These are phyloP conservation scores for Microctonus aethiopoides DNA, from an alignment of 2,888 invertebrate species.

Conservation along the genomic window DNA sequence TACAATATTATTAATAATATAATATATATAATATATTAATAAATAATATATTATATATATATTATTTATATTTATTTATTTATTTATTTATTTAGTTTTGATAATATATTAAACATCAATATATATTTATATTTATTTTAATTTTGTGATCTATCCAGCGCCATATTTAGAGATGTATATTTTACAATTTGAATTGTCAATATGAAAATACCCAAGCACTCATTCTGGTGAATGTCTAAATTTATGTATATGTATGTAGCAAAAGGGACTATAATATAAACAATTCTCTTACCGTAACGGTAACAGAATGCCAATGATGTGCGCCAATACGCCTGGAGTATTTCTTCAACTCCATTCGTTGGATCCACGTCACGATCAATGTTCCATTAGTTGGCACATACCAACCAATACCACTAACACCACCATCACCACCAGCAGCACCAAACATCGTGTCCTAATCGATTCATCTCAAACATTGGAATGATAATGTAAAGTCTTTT, in stretches of 20 bases:
- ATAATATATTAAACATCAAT: too few relatives aligned
- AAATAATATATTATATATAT: too few relatives aligned
- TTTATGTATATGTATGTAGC: neutral
- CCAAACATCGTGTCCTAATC: neutral
- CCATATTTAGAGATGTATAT: neutral
- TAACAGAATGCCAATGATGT: conserved; percentile 10
- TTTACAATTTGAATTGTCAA: neutral
- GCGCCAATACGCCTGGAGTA: neutral
- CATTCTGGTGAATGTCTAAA: too few relatives aligned
- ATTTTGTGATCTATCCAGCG: too few relatives aligned
- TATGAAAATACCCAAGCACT: neutral
- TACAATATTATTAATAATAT: too few relatives aligned
- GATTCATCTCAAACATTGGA: conserved; percentile 4
- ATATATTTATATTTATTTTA: too few relatives aligned
- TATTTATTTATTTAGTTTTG: too few relatives aligned
- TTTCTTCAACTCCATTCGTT: conserved; percentile 4
- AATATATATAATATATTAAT: too few relatives aligned
- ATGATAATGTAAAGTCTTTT: neutral
- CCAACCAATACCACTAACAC: neutral
- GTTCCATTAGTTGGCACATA: conserved; percentile 26
- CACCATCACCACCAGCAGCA: neutral
- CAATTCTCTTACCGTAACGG: conserved; percentile 14
- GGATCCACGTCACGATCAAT: conserved; percentile 27
- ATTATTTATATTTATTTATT: too few relatives aligned
- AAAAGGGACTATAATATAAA: neutral